Conservation (phyloP, 1,140 invertebrate species). For the Antheraea mylitta region DNA sequence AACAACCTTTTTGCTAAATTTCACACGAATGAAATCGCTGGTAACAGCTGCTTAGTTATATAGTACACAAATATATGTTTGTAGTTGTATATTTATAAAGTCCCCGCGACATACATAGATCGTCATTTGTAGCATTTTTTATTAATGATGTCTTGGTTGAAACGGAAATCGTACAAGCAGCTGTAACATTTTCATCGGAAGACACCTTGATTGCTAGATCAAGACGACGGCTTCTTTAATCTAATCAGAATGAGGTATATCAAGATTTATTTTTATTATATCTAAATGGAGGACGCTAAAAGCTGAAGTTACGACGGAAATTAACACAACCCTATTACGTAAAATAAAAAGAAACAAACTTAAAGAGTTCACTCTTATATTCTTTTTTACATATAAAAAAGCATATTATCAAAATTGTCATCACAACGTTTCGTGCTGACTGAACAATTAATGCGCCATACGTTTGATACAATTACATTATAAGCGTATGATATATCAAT, state of each 20-base stretch:
- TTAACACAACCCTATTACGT: neutral
- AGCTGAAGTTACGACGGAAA: neutral
- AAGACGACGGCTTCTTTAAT: neutral
- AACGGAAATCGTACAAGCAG: neutral
- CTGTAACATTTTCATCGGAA: conserved; percentile 4
- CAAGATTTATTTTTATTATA: neutral
- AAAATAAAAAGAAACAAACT: neutral
- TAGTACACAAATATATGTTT: too few species aligned
- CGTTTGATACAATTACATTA: neutral
- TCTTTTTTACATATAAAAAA: neutral
- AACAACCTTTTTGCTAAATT: too few species aligned
- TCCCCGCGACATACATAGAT: too few species aligned
- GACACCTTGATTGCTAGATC: neutral
- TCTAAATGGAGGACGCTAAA: conserved; percentile 1
- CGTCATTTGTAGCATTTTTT: neutral
- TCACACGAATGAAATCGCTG: too few species aligned
- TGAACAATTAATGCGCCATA: neutral
- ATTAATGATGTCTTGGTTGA: neutral
- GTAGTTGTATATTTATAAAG: too few species aligned
- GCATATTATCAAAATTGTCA: too few species aligned
- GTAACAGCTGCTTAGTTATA: too few species aligned
- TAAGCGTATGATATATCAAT: neutral
- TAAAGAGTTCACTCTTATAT: neutral
- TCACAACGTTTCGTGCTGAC: neutral
- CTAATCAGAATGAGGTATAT: neutral